A percentile compares a stretch with the other conserved stretches of the same genome.
These are phyloP conservation scores for Margarornis squamiger DNA, from an alignment of 2,797 vertebrate species.

Conservation along the genomic window DNA sequence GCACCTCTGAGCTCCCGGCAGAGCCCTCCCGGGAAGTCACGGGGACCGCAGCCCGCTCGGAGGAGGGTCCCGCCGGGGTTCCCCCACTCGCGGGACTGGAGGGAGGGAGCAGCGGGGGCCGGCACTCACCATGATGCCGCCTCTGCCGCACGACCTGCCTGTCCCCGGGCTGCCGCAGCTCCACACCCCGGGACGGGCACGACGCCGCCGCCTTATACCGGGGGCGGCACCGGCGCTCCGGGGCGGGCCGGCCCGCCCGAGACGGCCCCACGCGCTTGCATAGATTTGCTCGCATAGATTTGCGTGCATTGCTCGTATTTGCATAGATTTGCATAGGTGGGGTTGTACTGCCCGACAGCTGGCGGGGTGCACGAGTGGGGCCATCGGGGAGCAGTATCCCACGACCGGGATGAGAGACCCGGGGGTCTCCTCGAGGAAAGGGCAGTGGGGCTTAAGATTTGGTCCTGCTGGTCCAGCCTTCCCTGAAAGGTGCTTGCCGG, in stretches of 20 bases:
- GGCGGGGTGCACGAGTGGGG: background rate
- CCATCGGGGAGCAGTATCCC: background rate
- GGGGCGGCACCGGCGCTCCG: slow-evolving; percentile 13
- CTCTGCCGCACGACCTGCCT: background rate
- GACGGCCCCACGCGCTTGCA: background rate
- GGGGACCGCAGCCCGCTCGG: background rate
- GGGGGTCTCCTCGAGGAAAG: background rate
- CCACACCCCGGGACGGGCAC: background rate
- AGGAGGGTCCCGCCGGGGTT: too few species aligned
- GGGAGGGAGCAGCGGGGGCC: background rate
- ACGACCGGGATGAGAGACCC: background rate
- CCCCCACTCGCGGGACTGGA: background rate
- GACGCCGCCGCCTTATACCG: background rate
- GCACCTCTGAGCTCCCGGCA: background rate
- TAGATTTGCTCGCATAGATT: background rate
- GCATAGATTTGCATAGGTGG: background rate
- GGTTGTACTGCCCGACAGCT: background rate
- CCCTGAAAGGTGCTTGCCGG: background rate
- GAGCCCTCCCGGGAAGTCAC: background rate
- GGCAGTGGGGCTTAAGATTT: accelerated
- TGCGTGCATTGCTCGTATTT: background rate
- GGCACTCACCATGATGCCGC: slow-evolving; percentile 62
- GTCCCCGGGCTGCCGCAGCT: background rate
- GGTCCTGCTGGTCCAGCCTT: background rate
- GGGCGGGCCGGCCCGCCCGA: background rate